phyloP scores from a whole-genome alignment of 2,888 invertebrate species.

The Melipona bicolor region DNA sequence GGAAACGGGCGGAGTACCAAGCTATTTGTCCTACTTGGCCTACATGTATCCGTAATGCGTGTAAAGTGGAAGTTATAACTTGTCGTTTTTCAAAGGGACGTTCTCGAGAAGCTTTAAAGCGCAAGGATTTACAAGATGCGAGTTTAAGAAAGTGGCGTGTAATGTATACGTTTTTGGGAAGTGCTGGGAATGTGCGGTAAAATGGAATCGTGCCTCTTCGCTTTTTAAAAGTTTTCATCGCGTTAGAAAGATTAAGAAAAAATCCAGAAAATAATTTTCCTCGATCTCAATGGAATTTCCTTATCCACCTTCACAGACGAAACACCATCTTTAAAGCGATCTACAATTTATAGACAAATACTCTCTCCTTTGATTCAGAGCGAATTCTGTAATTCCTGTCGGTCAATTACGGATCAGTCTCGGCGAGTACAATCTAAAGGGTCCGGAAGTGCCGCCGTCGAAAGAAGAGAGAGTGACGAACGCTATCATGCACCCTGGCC shows the following conservation, averaged over 20 bases:
- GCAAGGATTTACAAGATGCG: neutral
- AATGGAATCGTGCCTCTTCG: neutral
- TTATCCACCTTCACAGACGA: neutral
- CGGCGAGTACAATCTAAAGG: slow-evolving; percentile 89
- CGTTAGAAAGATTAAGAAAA: neutral
- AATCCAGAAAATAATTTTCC: neutral
- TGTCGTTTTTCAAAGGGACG: slow-evolving; percentile 36
- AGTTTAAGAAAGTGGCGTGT: neutral
- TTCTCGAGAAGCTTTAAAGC: neutral
- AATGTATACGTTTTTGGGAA: no score
- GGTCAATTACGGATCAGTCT: slow-evolving; percentile 89
- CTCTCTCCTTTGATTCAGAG: slow-evolving; percentile 84
- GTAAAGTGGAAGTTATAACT: slow-evolving; percentile 49
- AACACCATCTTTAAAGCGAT: neutral
- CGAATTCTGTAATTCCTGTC: slow-evolving; percentile 87
- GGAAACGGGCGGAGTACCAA: neutral
- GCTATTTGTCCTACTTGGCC: slow-evolving; percentile 50
- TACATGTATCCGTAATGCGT: slow-evolving; percentile 46
- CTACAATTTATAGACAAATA: neutral
- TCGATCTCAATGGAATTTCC: neutral
- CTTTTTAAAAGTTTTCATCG: neutral
- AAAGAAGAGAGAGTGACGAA: slow-evolving; percentile 84
- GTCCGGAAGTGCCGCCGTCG: slow-evolving; percentile 85
- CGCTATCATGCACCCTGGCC: slow-evolving; percentile 91
- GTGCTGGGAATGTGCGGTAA: neutral